A percentile compares a stretch with the other conserved stretches of the same genome.
phyloP scores from a whole-genome alignment of 1,140 invertebrate genomes.

The Onthophagus taurus region DNA sequence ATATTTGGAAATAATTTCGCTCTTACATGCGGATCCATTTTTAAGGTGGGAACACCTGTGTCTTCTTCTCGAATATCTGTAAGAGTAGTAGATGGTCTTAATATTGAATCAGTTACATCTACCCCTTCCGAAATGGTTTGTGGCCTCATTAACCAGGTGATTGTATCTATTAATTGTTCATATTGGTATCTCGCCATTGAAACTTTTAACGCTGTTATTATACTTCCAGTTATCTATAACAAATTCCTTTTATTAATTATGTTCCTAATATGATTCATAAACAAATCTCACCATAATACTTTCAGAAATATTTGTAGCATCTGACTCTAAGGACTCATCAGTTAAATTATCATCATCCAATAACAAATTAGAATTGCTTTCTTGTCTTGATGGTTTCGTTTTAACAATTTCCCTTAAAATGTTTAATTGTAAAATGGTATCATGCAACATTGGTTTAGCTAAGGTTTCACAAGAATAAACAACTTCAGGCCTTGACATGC shows the following conservation, averaged over 20 bases:
- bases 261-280: neutral
- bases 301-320: neutral
- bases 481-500: constrained; percentile 45
- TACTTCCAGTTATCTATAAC: constrained; percentile 61
- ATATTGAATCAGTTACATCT: constrained; percentile 12
- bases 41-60: constrained; percentile 43
- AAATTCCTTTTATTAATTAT: neutral
- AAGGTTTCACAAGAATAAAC: constrained; percentile 57
- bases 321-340: too few species aligned
- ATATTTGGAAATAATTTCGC: constrained; percentile 39
- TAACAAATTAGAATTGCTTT: constrained; percentile 26
- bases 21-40: constrained; percentile 49
- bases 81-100: constrained; percentile 19
- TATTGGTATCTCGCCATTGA: constrained; percentile 79
- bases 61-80: constrained; percentile 40
- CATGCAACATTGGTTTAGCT: constrained; percentile 65
- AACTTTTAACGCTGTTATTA: constrained; percentile 75
- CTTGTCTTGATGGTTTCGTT: constrained; percentile 14
- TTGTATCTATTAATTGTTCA: constrained; percentile 75
- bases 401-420: constrained; percentile 41
- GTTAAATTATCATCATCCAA: constrained; percentile 27
- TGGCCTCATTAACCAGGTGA: constrained; percentile 38
- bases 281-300: constrained; percentile 11
- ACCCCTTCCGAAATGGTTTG: constrained; percentile 19
- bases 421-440: constrained; percentile 67